Evolutionary conservation across 2,113 vertebrate species (phyloP), one percentile per base, ranked within the genome.

Genomic region (Bujurquina vittata): DNA sequence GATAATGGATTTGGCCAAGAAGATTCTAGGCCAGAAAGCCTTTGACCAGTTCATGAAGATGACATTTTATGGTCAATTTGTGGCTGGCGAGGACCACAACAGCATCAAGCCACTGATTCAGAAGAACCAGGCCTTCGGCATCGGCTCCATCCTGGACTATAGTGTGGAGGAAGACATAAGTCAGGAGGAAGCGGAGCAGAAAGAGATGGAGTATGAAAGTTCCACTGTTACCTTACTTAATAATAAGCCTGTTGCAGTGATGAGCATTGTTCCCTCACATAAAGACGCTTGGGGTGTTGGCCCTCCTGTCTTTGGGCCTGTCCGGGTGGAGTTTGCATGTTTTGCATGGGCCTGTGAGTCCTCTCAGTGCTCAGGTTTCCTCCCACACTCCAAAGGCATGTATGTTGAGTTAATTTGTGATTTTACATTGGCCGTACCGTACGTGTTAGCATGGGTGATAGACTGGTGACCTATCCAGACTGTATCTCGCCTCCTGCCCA

Each of bases 41-140:
- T 99, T 99, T 23, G 86, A 97, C 69, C 91, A 84, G 76, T 80
- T 98, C 14, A 98, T 99, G 97, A 99, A 98, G 95, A 94, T 97
- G 95, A 98, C 97, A 0, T 97, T 99, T 93, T 99, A 98, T 1
- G 97, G 97, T 14, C 97, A 99, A 88, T 98, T 99, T 94, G 97
- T 98, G 84, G 98, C 97, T 0, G 97, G 98, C 0, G 97, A 99
- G 89, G 96, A 99, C 93, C 97, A 97, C 77, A 85, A 95, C 55
- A 90, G 96, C 87, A 98, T 99, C 87, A 94, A 91, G 74, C 96
- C 97, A 0, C 90, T 99, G 77, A 94, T 99, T 65, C 95, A 79
- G 85, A 96, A 93, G 92, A 97, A 99, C 86, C 94, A 72, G 67
- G 92, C 96, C 0, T 97, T 96, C 1, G 97, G 98, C 0, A 96